phyloP scores from a whole-genome alignment of 2,888 invertebrate genomes.

The Pachydiplax longipennis region DNA sequence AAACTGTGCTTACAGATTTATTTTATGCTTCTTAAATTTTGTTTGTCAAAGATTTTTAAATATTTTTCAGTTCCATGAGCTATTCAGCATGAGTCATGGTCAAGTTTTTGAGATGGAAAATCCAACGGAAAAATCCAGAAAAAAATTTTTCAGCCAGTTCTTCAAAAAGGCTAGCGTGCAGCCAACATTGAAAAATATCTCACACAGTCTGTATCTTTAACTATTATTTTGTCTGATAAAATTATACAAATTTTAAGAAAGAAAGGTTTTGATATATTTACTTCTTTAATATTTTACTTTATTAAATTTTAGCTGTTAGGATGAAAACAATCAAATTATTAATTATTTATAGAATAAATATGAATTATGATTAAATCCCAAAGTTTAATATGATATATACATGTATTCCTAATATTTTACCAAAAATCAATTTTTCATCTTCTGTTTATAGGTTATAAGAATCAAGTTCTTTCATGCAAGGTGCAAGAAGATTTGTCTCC shows the following conservation, averaged over 20 bases:
- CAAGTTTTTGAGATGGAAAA: slow-evolving; percentile 73
- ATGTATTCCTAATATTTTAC: too few species aligned
- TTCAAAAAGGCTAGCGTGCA: slow-evolving; percentile 68
- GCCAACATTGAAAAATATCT: slow-evolving; percentile 60
- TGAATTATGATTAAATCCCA: too few species aligned
- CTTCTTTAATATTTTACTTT: too few species aligned
- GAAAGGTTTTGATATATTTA: too few species aligned
- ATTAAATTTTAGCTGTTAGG: too few species aligned
- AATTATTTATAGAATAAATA: too few species aligned
- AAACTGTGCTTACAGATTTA: too few species aligned
- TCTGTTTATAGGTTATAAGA: background rate
- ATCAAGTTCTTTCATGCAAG: background rate
- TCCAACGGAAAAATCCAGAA: slow-evolving; percentile 71
- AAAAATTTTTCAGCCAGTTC: slow-evolving; percentile 74
- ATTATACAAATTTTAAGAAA: too few species aligned
- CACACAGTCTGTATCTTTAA: background rate
- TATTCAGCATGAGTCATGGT: slow-evolving; percentile 73
- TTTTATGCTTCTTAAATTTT: background rate
- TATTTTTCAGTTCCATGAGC: slow-evolving; percentile 65
- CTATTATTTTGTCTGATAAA: too few species aligned
- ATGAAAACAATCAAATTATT: too few species aligned
- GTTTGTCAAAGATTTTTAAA: background rate
- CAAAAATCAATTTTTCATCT: background rate
- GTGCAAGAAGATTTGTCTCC: background rate
- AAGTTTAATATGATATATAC: too few species aligned